Conservation (phyloP, 2,113 vertebrate genomes). For the Phocoena sinus region DNA sequence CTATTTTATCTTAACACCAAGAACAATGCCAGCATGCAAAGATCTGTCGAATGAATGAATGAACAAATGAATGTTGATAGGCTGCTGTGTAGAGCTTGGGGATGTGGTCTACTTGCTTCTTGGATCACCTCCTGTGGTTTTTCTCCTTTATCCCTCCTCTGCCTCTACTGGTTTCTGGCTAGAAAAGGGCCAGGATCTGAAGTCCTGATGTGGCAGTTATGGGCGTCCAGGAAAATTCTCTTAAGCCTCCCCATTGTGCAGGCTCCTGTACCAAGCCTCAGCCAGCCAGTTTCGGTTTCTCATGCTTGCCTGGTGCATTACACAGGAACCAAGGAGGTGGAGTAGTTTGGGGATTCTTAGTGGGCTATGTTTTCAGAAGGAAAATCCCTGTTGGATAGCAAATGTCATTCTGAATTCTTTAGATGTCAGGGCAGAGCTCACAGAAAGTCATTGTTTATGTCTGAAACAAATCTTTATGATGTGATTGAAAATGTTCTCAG, state of each 20-base stretch:
- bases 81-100: neutral
- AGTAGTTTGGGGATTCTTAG: conserved; percentile 9
- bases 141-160: neutral
- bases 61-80: neutral
- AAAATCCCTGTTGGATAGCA: conserved; percentile 38
- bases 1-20: neutral
- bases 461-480: conserved; percentile 78
- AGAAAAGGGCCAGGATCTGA: neutral
- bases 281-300: neutral
- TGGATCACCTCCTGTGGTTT: neutral
- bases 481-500: conserved; percentile 60
- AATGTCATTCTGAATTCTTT: conserved; percentile 67
- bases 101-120: neutral
- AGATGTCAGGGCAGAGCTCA: conserved; percentile 58
- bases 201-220: neutral
- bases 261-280: neutral
- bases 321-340: neutral
- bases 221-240: conserved; percentile 7
- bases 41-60: neutral
- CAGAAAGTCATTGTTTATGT: conserved; percentile 72
- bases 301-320: neutral
- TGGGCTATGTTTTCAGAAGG: conserved; percentile 20
- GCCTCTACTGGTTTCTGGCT: neutral
- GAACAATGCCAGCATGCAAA: neutral
- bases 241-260: neutral